These are phyloP conservation scores for Andrena bicolor DNA, from an alignment of 2,888 invertebrate species.

Conservation along the genomic window DNA sequence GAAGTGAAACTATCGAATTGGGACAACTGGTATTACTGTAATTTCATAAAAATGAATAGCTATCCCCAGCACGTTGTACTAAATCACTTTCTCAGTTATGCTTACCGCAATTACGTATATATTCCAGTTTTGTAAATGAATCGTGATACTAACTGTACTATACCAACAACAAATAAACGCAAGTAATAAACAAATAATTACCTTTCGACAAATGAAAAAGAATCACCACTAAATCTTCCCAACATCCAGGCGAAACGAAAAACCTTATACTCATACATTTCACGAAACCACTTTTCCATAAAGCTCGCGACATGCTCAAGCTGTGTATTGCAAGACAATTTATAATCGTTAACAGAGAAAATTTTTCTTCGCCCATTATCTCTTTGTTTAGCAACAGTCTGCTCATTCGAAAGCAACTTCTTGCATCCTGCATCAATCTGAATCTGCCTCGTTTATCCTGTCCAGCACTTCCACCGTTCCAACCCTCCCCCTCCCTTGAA, in stretches of 20 bases:
- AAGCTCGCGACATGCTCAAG: neutral
- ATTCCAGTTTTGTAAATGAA: neutral
- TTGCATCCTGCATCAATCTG: constrained; percentile 70
- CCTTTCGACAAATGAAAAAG: too few species aligned
- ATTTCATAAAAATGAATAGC: neutral
- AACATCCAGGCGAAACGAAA: too few species aligned
- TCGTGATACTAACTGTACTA: neutral
- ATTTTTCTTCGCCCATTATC: constrained; percentile 39
- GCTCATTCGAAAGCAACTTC: constrained; percentile 45
- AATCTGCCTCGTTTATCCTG: constrained; percentile 58
- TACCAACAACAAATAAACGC: too few species aligned
- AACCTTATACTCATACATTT: too few species aligned
- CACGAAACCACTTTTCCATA: neutral
- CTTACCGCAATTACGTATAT: neutral
- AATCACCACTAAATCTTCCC: too few species aligned
- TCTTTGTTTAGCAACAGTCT: constrained; percentile 24
- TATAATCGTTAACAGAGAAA: constrained; percentile 43
- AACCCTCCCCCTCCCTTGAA: constrained; percentile 23
- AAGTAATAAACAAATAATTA: too few species aligned
- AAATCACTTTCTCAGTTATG: neutral
- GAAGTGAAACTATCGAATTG: neutral
- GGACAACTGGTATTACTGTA: neutral
- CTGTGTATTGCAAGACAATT: constrained; percentile 8
- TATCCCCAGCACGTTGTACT: too few species aligned
- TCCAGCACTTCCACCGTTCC: constrained; percentile 32